Evolutionary conservation across 35 echinoderm and acorn worm genomes (phyloP), one percentile per base, ranked within the genome.

Genomic region (Ophiothrix spiculata): DNA sequence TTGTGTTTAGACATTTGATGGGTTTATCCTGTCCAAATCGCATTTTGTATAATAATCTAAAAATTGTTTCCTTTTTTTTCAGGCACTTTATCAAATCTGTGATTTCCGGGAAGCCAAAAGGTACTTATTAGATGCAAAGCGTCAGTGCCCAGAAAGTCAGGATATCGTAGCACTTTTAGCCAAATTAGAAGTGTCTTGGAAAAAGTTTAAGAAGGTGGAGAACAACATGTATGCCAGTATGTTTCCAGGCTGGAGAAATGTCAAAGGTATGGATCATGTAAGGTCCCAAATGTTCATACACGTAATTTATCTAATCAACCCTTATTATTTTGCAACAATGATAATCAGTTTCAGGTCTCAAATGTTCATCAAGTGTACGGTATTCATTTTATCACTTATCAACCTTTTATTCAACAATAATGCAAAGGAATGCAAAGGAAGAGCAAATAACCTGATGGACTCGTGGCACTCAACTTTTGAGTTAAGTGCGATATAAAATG

Each of bases 171-270:
- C 33, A 1, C 80, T 74, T 0, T 35, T 90, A 1, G 37, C 36
- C 13, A 73, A 84, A n/a, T 42, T 90, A 39, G 73, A 84, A 10
- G 76, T 1, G 41, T 21, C 32, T 0, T 76, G 69, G 80, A 83
- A 46, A 17, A 54, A 64, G 0, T 84, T 83, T 32, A 83, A 90
- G 1, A 33, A 39, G 19, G 33, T 90, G 38, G 80, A 90, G 36
- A 39, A 74, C 6, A 60, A 19, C 31, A 54, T 56, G 46, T 90
- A 84, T 56, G 15, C 4, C 28, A 90, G 77, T 32, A 90, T 90
- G 88, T 90, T 90, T 36, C 80, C 88, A 12, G 84, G 49, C 6
- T 86, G 84, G 84, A 75, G 60, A n/a, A 28, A 69, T 69, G 60
- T 69, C 6, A 69, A 69, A 69, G 60, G 60, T 69, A 25, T 15